Base-by-base conservation (phyloP, 1,140 invertebrate species). In the Ceratosolen fusciceps region DNA sequence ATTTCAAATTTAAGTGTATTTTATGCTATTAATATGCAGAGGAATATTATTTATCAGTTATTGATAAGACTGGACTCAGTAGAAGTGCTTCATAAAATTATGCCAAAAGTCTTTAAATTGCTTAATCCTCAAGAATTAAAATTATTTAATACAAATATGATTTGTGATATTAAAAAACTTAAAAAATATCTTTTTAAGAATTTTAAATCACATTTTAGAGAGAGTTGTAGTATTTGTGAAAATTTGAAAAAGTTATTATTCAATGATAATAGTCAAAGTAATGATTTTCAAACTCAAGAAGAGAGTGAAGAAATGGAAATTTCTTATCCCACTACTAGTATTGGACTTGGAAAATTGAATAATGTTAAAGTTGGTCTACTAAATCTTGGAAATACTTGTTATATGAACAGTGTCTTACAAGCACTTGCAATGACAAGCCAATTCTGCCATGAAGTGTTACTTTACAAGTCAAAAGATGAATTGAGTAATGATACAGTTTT, bases 361-460 rank as follows among this genome's bases (percentile, higher is more conserved):
- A 82, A 86, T 74, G 91, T 91, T 7, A 93, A 94, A 89, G 93
- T 95, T 10, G 96, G 96, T 0, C 90, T 98, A 1, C 91, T 93
- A 9, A 98, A 97, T 91, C 89, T 97, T 24, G 96, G 96, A 19
- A 97, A 96, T 82, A 96, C 95, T 0, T 97, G 96, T 86, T 97
- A 96, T 81, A 95, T 96, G 94, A 96, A 96, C 84, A 96, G 95
- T 84, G 93, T 96, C 14, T 88, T 96, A 39, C 96, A 97, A 86
- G 95, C 96, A 0, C 89, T 97, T 26, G 93, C 94, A 73, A 95
- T 95, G 92, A 96, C 95, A 52, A 94, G 93, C 87, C 92, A 93
- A 92, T 96, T 92, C 91, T 94, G 93, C 82, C 79, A 88, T 34
- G 84, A 89, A 83, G 83, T 90, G 60, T 83, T 89, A 62, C 84